Base-by-base conservation (phyloP, 2,113 vertebrate genomes). In the Monarcha castaneiventris region DNA sequence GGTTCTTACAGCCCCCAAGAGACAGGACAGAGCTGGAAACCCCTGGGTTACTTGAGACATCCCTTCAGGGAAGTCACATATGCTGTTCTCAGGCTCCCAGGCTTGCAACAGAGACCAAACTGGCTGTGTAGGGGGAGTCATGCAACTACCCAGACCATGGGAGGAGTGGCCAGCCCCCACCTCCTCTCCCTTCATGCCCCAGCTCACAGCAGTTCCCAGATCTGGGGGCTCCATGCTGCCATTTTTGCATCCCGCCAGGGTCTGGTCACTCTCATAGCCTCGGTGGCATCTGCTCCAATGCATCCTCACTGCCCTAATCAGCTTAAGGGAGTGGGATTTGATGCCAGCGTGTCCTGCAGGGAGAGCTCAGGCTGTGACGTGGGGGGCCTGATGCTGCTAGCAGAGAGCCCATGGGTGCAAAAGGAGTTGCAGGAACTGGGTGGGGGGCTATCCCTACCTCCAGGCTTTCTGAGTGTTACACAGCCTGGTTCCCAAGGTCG, bases 271-370 rank as follows among this genome's bases (percentile, higher is more conserved):
- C 39, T 56, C 35, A 18, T 0, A 12, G 54, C 58, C 6, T 26
- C 41, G 51, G 29, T 43, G 37, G 67, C 59, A 83, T 94, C 87
- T 88, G 82, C 63, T 94, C 21, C 1, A 30, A 59, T 1, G 7
- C 5, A 17, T 59, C 51, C 59, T 84, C 30, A 9, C 51, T 77
- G 51, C 51, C 22, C 55, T 97, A 94, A 96, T 91, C 84, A 77
- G 94, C 93, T 96, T 95, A 96, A 81, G 44, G 49, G 77, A 73
- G 52, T 49, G 56, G 69, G 68, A 93, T 86, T 56, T 87, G 55
- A 89, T 90, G 76, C 62, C 83, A 73, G 23, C 7, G 44, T 55
- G 71, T 77, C 59, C 63, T 76, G 43, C 27, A 21, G 29, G 30
- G 23, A 77, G 67, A 80, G 41, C 58, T 93, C 84, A 78, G 52